Evolutionary conservation across 1,140 invertebrate species (phyloP), one percentile per base, ranked within the genome.

Genomic region (Drosophila leontia): DNA sequence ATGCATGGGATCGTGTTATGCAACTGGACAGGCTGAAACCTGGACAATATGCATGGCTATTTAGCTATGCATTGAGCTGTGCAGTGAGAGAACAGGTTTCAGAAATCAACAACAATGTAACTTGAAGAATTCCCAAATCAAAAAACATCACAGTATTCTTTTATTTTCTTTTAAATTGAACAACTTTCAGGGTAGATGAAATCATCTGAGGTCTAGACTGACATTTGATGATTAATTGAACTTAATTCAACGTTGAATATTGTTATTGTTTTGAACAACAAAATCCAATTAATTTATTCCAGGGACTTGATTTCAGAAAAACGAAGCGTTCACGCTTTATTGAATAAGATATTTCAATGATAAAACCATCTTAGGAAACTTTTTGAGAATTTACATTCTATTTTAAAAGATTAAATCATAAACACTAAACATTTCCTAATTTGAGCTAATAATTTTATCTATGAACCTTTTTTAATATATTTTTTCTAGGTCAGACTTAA

Each of bases 1-100:
- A 72, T 72, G 67, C 39, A 74, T 74, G 70, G 69, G 37, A 34
- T 72, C 70, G 68, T 74, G 70, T 74, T 74, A 42, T 59, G 53
- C 32, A 50, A 70, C 65, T 58, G 70, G 65, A 72, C 69, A 59
- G 67, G 50, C 48, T 3, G 9, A 7, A 12, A 6, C 32, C 5
- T 2, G 39, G n/a, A 39, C 12, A 32, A 26, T 50, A 60, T 51
- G 53, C 12, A 1, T 12, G 7, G 15, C 62, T 44, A 64, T 19
- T 61, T 58, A 34, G 26, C 32, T 23, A 48, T 48, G 19, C 65
- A 45, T 62, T 61, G 37, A 3, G 26, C 7, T 35, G 13, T 41
- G 34, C 63, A 65, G 57, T 35, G 41, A 19, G 39, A 58, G 35
- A 63, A 63, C 60, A 39, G n/a, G 51, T 63, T 63, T 17, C 2